Conservation (phyloP, 2,113 vertebrate species). For the Gavialis gangeticus region DNA sequence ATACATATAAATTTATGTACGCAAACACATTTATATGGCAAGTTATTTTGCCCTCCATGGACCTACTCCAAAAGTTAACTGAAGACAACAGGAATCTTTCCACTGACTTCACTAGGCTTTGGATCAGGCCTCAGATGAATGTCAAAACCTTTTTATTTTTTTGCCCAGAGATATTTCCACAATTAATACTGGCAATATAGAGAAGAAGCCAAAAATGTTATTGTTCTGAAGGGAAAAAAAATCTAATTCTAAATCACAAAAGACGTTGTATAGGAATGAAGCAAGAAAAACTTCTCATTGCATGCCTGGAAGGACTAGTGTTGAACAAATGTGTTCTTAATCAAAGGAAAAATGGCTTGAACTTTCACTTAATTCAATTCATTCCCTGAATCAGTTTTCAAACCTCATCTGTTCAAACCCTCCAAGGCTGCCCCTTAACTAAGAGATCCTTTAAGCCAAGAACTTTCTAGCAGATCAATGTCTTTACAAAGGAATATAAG, state of each 20-base stretch:
- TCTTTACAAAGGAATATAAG: background rate
- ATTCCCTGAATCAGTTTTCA: background rate
- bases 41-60: background rate
- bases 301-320: background rate
- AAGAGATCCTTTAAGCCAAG: background rate
- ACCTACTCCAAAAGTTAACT: background rate
- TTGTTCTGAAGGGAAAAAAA: background rate
- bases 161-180: background rate
- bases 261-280: background rate
- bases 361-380: background rate
- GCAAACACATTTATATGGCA: background rate
- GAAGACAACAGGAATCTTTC: background rate
- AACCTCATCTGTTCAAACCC: background rate
- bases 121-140: background rate
- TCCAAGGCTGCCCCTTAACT: background rate
- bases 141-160: background rate
- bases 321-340: background rate
- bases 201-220: background rate
- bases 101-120: background rate
- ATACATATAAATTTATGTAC: no score
- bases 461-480: background rate
- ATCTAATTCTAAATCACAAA: background rate
- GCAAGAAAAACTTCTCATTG: background rate
- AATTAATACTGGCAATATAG: background rate
- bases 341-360: background rate